These are phyloP conservation scores for Drosophila pullipes DNA, from an alignment of 2,888 invertebrate genomes.

Conservation along the genomic window DNA sequence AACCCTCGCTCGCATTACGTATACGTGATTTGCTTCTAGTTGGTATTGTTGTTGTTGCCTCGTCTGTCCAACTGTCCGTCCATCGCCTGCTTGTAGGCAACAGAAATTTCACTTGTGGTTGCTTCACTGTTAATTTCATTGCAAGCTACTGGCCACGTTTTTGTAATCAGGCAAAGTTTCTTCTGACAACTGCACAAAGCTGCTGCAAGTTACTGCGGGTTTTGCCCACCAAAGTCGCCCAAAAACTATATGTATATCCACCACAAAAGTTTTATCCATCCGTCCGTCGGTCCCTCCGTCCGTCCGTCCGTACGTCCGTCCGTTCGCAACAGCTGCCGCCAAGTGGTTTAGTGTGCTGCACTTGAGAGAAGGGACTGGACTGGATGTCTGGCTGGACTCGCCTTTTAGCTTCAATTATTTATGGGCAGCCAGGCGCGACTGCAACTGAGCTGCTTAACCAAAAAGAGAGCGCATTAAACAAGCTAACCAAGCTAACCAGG, in stretches of 20 bases:
- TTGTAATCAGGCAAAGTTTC: conserved; percentile 76
- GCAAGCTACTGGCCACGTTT: conserved; percentile 74
- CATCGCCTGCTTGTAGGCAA: conserved; percentile 59
- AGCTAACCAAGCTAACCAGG: conserved; percentile 47
- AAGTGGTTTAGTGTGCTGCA: conserved; percentile 38
- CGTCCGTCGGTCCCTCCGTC: background rate
- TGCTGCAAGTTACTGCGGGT: conserved; percentile 62
- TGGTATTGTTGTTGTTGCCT: conserved; percentile 11
- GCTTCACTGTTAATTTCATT: conserved; percentile 73
- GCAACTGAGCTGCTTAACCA: conserved; percentile 75
- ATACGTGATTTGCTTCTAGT: conserved; percentile 60
- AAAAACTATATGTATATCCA: conserved; percentile 56
- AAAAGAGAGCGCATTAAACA: conserved; percentile 75
- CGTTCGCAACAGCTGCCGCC: conserved; percentile 66
- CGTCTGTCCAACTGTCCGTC: conserved; percentile 17
- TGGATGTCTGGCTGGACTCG: conserved; percentile 46
- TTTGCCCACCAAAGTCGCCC: conserved; percentile 39
- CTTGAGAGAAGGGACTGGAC: background rate
- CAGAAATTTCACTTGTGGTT: conserved; percentile 75
- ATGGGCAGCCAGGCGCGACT: conserved; percentile 77
- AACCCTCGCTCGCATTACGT: conserved; percentile 58
- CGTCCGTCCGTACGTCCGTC: background rate
- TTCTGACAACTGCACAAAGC: conserved; percentile 75
- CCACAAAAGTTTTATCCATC: conserved; percentile 63
- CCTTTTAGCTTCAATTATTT: conserved; percentile 81